Evolutionary conservation across 2,797 vertebrate genomes (phyloP).

Genomic region (Myripristis murdjan): DNA sequence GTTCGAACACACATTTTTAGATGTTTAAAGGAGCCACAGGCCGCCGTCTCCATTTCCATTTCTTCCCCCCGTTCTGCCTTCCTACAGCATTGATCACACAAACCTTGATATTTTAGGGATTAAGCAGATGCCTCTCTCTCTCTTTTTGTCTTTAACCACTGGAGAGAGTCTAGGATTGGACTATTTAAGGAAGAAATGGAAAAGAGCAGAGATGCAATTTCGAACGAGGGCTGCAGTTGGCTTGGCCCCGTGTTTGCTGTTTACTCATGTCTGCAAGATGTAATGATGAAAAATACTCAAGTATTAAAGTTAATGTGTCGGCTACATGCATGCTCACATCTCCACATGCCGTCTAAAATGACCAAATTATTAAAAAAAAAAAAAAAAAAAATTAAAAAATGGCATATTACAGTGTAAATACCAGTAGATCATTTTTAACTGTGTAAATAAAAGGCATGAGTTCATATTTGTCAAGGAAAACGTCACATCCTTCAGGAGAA

Average conservation of each 20-base stretch:
- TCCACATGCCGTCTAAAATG: slow-evolving; percentile 1
- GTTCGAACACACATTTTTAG: slow-evolving; percentile 9
- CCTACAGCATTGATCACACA: neutral
- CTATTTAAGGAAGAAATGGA: neutral
- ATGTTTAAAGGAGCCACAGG: slow-evolving; percentile 12
- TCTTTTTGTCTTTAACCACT: neutral
- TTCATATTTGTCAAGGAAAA: slow-evolving; percentile 18
- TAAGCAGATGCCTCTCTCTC: neutral
- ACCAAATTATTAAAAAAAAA: slow-evolving; percentile 33
- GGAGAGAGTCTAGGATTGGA: slow-evolving; percentile 13
- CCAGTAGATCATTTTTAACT: slow-evolving; percentile 28
- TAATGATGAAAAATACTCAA: too few species aligned
- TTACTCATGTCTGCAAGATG: too few species aligned
- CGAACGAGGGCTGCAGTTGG: neutral
- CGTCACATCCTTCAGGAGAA: slow-evolving; percentile 31
- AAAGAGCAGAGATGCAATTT: neutral
- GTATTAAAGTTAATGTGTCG: neutral
- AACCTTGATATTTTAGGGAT: slow-evolving; percentile 1
- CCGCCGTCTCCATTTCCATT: slow-evolving; percentile 16
- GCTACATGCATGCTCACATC: neutral
- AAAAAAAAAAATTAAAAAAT: slow-evolving; percentile 30
- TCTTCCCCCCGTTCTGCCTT: neutral
- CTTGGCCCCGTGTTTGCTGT: neutral
- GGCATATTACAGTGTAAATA: slow-evolving; percentile 50
- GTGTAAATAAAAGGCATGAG: slow-evolving; percentile 5